Evolutionary conservation across 2,888 invertebrate species (phyloP).

Genomic region (Diaphora mendica): DNA sequence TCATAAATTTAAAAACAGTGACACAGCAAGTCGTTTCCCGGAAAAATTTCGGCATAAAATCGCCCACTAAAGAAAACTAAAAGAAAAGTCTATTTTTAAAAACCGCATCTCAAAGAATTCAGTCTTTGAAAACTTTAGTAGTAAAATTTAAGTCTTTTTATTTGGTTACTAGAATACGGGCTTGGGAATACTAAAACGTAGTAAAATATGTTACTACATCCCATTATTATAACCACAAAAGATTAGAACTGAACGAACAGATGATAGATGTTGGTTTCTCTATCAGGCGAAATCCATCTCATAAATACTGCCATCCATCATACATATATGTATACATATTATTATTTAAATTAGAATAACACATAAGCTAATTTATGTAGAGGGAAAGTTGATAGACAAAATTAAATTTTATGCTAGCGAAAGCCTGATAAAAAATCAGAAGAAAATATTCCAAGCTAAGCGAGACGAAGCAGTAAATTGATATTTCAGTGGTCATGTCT

Average conservation of each 20-base stretch:
- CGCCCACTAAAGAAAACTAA: not conserved
- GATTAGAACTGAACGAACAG: not conserved
- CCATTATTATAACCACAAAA: not conserved
- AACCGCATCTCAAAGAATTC: slow-evolving; percentile 6
- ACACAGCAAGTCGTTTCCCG: not conserved
- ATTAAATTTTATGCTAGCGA: no score
- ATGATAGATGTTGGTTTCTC: no score
- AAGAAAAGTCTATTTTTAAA: not conserved
- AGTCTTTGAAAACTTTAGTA: slow-evolving; percentile 11
- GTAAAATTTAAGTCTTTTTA: slow-evolving; percentile 7
- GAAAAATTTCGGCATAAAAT: not conserved
- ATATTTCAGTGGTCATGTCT: not conserved
- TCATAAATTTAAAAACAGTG: not conserved
- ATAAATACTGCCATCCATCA: no score
- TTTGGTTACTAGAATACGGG: slow-evolving; percentile 14
- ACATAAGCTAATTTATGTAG: no score
- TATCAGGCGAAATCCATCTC: no score
- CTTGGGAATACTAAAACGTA: not conserved
- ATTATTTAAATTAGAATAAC: no score
- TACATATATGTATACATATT: no score
- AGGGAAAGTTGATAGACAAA: no score
- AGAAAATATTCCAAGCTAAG: not conserved
- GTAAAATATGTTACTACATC: not conserved
- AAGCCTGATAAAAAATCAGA: no score
- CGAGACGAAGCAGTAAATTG: not conserved